Base-by-base conservation (phyloP, 2,113 vertebrate species). In the Pterocles burchelli region DNA sequence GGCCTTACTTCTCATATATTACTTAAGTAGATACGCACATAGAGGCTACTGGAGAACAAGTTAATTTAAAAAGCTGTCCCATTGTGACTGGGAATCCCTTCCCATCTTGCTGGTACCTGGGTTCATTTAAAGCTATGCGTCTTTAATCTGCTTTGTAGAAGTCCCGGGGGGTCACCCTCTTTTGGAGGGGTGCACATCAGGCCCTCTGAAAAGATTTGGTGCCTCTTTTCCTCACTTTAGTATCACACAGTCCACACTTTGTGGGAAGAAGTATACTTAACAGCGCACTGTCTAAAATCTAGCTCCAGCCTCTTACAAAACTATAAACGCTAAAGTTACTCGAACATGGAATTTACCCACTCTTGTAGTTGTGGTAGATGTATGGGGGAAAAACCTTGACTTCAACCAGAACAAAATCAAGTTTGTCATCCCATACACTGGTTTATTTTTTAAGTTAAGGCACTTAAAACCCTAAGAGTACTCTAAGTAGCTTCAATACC, bases 361-460 rank as follows among this genome's bases (percentile, higher is more conserved):
- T 33, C 12, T 28, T 63, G 3, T 26, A 18, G 48, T 62, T 62
- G 15, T 28, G 15, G 38, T 38, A 38, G n/a, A 20, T 12, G 7
- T 1, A 9, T 0, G 2, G 12, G 24, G 10, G 16, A n/a, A 71
- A 78, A 76, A 29, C 7, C 13, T 31, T 13, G 24, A 71, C 33
- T 59, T 34, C 3, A 11, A 25, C 9, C 6, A 29, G 29, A 7
- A 63, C 10, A 8, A 80, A 75, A 62, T 41, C 36, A 82, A 36
- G 24, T 21, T 68, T 33, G 10, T 51, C 48, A 59, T 31, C 33
- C 14, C 38, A 74, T 41, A 80, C 18, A 73, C 9, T 29, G 41
- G 22, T 75, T 48, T 52, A 10, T 25, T 85, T 72, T 75, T 55
- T 26, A 36, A 77, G 28, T 49, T 43, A 54, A 51, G 63, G 28